A percentile compares a stretch with the other conserved stretches of the same genome.
Conservation (phyloP, 2,113 vertebrate species). For the Eulemur rufifrons region DNA sequence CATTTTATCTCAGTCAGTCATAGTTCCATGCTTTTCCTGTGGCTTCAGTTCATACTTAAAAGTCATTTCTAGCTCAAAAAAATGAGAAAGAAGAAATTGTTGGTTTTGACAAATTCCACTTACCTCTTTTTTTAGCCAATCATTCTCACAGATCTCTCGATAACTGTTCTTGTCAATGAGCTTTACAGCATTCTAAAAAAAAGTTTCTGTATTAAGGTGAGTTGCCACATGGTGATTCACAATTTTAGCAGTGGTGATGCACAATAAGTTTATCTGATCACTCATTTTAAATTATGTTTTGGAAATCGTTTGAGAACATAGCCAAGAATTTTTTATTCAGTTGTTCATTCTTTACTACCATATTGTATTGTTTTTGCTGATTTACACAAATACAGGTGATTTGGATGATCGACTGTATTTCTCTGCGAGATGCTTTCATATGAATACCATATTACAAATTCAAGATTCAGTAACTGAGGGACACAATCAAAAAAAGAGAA, state of each 20-base stretch:
- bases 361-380: neutral
- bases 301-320: neutral
- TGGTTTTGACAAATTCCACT: slow-evolving; percentile 32
- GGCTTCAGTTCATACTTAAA: slow-evolving; percentile 3
- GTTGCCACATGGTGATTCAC: neutral
- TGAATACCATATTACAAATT: neutral
- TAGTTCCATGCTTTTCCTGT: neutral
- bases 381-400: neutral
- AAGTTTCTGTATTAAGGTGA: slow-evolving; percentile 38
- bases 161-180: slow-evolving; percentile 81
- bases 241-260: neutral
- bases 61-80: neutral
- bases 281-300: slow-evolving; percentile 33
- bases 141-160: slow-evolving; percentile 85
- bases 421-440: neutral
- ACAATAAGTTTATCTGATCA: neutral
- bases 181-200: slow-evolving; percentile 84
- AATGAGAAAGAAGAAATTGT: neutral
- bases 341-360: neutral
- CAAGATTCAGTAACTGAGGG: neutral
- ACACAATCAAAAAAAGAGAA: neutral
- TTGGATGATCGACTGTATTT: neutral
- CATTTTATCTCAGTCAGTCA: neutral
- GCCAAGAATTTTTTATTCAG: neutral
- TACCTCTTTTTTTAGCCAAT: slow-evolving; percentile 89